Base-by-base conservation (phyloP, 2,888 invertebrate genomes). In the Anarsia innoxiella region DNA sequence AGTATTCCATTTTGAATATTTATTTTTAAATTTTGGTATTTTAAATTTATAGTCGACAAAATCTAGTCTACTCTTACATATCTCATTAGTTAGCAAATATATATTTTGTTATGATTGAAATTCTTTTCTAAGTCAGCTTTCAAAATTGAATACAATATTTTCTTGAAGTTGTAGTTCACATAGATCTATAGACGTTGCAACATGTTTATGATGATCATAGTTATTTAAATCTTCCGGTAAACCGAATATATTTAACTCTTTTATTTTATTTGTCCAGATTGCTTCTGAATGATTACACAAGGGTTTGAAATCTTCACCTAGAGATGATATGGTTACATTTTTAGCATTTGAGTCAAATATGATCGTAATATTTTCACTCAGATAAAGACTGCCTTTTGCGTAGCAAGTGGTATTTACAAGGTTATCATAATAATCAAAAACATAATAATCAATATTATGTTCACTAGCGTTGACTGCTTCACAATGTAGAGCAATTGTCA, bases 401-500 rank as follows among this genome's bases (percentile, higher is more conserved):
- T 45, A 14, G 36, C 67, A 67, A 5, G 33, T 12, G 31, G 50
- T 44, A 12, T 43, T 25, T 29, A 38, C 12, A 13, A 12, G 9
- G n/a, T 37, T 30, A 15, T 32, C 23, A 16, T 19, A 5, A 8
- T 19, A 5, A 9, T 25, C 25, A 9, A n/a, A 9, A 19, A 19
- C 19, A 6, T 19, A 5, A 5, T 19, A 5, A 19, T 3, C 19
- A 19, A 19, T 6, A 19, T 19, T 37, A n/a, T n/a, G n/a, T 13
- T 40, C 31, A n/a, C 50, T 51, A 2, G 33, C 41, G 23, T 55
- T 55, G 3, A 32, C 23, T 0, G 37, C 50, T 36, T 50, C 49
- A 45, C 79, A 80, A 11, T 67, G 49, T 12, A 84, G 53, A 12
- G 79, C 84, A 2, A 84, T 56, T 8, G 62, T 64, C 0, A 79